phyloP scores from a whole-genome alignment of 2,888 invertebrate species.

The Philhelius pedissequus region DNA sequence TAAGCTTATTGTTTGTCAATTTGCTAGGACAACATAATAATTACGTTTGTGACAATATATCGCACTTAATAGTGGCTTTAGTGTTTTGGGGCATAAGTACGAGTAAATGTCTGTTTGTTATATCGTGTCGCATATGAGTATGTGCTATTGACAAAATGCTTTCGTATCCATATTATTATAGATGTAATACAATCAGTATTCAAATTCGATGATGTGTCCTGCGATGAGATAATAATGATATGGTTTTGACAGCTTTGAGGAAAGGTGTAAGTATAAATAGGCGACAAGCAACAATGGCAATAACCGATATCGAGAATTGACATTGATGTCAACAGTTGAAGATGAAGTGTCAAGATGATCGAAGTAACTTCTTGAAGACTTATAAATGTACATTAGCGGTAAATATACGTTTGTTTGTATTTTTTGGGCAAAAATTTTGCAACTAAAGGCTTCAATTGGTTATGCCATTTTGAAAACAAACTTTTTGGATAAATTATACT shows the following conservation, averaged over 20 bases:
- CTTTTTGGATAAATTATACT: too few relatives aligned
- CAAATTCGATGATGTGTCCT: constrained; percentile 62
- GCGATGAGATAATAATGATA: constrained; percentile 39
- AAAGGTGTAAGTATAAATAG: background rate
- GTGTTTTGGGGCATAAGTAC: background rate
- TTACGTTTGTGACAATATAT: constrained; percentile 62
- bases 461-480: too few relatives aligned
- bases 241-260: constrained; percentile 22
- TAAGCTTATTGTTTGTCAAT: constrained; percentile 68
- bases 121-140: background rate
- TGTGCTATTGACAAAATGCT: constrained; percentile 60
- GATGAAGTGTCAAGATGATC: constrained; percentile 34
- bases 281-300: background rate
- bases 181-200: constrained; percentile 58
- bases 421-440: too few relatives aligned
- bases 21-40: constrained; percentile 66
- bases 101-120: background rate
- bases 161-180: constrained; percentile 60
- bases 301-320: background rate
- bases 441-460: too few relatives aligned
- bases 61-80: constrained; percentile 39
- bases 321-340: constrained; percentile 51
- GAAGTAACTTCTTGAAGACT: background rate
- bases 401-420: too few relatives aligned
- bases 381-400: background rate